These are phyloP conservation scores for Synergus itoensis DNA, from an alignment of 2,888 invertebrate species.

Conservation along the genomic window DNA sequence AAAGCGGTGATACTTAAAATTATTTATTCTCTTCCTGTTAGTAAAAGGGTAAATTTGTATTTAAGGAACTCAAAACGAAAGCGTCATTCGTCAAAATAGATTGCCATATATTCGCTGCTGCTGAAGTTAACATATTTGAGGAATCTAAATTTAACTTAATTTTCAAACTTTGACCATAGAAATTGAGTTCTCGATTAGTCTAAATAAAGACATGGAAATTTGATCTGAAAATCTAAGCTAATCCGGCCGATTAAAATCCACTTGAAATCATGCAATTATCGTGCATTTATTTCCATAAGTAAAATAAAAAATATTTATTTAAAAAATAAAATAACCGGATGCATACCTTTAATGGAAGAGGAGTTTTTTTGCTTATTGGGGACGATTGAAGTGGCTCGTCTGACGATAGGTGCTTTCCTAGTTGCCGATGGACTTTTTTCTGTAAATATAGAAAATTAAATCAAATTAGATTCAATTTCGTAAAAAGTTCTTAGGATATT, in stretches of 20 bases:
- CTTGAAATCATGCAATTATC: background rate
- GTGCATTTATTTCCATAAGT: too few relatives aligned
- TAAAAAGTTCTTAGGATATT: background rate
- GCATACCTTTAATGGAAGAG: conserved; percentile 60
- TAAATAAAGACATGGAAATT: background rate
- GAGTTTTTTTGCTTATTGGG: conserved; percentile 61
- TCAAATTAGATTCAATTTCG: conserved; percentile 13
- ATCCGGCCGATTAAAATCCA: background rate
- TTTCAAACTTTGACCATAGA: conserved; percentile 11
- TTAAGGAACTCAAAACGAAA: background rate
- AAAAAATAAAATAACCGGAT: background rate
- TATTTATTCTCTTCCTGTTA: background rate
- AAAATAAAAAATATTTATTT: too few relatives aligned
- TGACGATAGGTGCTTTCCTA: conserved; percentile 67
- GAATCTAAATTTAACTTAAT: conserved; percentile 28
- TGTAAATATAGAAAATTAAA: conserved; percentile 61
- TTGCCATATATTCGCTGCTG: background rate
- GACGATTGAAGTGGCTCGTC: conserved; percentile 60
- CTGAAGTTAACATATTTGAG: conserved; percentile 19
- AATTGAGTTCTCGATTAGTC: conserved; percentile 17
- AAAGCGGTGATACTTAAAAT: background rate
- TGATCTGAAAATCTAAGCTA: background rate
- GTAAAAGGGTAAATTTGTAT: background rate
- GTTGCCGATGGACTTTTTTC: conserved; percentile 71
- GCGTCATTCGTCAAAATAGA: conserved; percentile 3